A percentile compares a stretch with the other conserved stretches of the same genome.
Evolutionary conservation across 2,113 vertebrate genomes (phyloP).

Genomic region (Callithrix jacchus): DNA sequence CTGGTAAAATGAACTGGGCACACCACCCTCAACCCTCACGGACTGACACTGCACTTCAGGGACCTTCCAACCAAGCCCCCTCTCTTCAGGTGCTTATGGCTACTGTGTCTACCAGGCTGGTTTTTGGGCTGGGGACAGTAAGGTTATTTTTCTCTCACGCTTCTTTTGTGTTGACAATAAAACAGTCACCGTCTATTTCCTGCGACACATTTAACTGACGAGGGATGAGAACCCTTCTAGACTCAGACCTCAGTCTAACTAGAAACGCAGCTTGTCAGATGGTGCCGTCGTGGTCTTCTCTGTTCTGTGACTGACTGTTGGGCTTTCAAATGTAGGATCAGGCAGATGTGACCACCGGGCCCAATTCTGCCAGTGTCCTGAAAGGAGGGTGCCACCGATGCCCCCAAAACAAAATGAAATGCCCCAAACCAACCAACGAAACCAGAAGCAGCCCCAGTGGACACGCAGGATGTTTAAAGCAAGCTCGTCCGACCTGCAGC

Average conservation of each 20-base stretch:
- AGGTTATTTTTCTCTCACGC: accelerated
- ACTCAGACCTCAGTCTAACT: not conserved
- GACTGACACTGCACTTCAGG: too few species aligned
- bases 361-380: accelerated
- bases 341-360: accelerated
- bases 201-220: accelerated
- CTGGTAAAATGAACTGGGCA: too few species aligned
- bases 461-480: accelerated
- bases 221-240: not conserved
- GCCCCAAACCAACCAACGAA: not conserved
- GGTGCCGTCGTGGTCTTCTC: not conserved
- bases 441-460: not conserved
- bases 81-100: accelerated
- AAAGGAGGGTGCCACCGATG: too few species aligned
- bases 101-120: accelerated
- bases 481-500: too few species aligned
- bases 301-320: accelerated
- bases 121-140: not conserved
- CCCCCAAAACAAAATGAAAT: not conserved
- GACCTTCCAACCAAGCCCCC: not conserved
- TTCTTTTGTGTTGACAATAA: not conserved
- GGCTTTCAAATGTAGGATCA: not conserved
- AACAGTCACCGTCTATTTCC: not conserved
- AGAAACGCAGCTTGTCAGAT: accelerated
- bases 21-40: not conserved